Percentiles rank a stretch among this genome's conserved stretches.
Evolutionary conservation across 2,888 invertebrate species (phyloP).

Genomic region (Troglohyphantes excavatus): DNA sequence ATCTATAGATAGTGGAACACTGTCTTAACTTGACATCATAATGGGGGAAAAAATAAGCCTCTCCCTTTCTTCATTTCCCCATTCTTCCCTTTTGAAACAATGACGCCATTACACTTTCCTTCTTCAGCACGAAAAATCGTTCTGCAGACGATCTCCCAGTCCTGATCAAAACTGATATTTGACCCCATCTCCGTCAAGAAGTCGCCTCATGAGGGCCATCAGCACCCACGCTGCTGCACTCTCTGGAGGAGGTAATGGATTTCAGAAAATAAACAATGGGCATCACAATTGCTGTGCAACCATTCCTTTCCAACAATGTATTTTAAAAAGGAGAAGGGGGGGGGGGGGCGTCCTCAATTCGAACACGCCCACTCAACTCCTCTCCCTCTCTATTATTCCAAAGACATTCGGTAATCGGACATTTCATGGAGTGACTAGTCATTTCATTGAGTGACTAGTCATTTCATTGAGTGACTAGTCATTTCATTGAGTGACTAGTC

Average conservation of each 20-base stretch:
- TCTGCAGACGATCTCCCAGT: background rate
- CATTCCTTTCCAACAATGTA: no score
- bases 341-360: no score
- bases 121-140: background rate
- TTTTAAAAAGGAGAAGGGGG: no score
- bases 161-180: background rate
- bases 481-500: no score
- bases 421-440: no score
- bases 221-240: background rate
- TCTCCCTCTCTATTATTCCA: no score
- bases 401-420: no score
- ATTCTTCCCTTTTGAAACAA: background rate
- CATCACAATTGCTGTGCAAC: background rate
- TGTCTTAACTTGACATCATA: no score
- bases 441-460: no score
- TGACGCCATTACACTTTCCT: background rate
- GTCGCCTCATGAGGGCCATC: background rate
- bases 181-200: background rate
- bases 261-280: background rate
- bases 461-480: no score
- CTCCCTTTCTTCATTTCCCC: background rate
- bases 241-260: background rate
- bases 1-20: no score
- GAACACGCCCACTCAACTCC: no score
- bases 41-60: background rate